phyloP scores from a whole-genome alignment of 2,888 invertebrate genomes.

The Aquatica leii region DNA sequence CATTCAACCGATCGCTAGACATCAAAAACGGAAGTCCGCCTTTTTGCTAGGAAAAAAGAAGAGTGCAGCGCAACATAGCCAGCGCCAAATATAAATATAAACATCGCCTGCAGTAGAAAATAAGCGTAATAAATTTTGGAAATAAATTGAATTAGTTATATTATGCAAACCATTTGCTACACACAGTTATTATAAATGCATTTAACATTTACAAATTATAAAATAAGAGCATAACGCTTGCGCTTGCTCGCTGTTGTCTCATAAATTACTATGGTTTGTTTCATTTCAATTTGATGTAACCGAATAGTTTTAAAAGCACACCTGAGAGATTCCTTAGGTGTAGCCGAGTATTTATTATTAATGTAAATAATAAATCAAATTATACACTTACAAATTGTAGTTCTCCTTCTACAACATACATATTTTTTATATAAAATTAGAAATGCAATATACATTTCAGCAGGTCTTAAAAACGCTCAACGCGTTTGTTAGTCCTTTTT shows the following conservation, averaged over 20 bases:
- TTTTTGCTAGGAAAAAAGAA: constrained; percentile 46
- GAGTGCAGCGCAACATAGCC: constrained; percentile 24
- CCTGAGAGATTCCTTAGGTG: too few relatives aligned
- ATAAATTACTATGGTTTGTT: too few relatives aligned
- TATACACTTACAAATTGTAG: too few relatives aligned
- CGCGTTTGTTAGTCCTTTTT: constrained; percentile 38
- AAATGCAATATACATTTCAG: too few relatives aligned
- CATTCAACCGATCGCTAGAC: constrained; percentile 39
- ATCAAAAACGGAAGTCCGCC: constrained; percentile 48
- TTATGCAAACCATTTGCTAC: constrained; percentile 10
- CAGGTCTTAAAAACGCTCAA: constrained; percentile 21
- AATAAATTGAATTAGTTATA: constrained; percentile 11
- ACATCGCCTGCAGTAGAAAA: not conserved
- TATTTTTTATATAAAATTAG: too few relatives aligned
- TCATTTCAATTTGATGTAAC: too few relatives aligned
- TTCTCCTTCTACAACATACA: too few relatives aligned
- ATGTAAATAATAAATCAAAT: too few relatives aligned
- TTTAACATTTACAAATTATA: not conserved
- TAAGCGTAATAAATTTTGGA: constrained; percentile 2
- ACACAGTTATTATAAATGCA: not conserved
- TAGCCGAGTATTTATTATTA: too few relatives aligned
- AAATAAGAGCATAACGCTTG: too few relatives aligned
- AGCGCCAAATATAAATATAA: constrained; percentile 22
- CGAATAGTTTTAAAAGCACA: too few relatives aligned
- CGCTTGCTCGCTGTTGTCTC: too few relatives aligned